A percentile compares a stretch with the other conserved stretches of the same genome.
Conservation (phyloP, 2,888 invertebrate species). For the Athalia rosae region DNA sequence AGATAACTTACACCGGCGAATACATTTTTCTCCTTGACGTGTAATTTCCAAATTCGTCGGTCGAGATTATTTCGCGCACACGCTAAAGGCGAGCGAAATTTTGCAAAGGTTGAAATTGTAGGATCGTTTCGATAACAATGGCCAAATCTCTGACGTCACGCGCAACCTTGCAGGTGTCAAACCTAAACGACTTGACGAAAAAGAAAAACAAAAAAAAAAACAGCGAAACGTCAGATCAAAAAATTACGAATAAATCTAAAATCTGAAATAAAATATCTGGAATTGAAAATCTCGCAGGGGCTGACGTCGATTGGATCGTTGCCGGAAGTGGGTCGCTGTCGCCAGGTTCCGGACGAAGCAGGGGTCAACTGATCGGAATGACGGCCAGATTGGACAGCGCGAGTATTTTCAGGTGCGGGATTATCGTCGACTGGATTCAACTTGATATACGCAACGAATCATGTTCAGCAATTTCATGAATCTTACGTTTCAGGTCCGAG, state of each 20-base stretch:
- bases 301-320: slow-evolving; percentile 87
- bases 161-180: no score
- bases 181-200: no score
- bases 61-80: background rate
- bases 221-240: background rate
- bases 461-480: background rate
- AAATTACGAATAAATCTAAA: background rate
- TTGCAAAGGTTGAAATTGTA: background rate
- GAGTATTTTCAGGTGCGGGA: slow-evolving; percentile 57
- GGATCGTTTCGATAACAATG: background rate
- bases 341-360: slow-evolving; percentile 73
- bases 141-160: no score
- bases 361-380: slow-evolving; percentile 65
- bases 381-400: slow-evolving; percentile 57
- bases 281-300: slow-evolving; percentile 70
- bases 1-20: slow-evolving; percentile 21
- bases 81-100: slow-evolving; percentile 5
- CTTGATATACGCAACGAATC: background rate
- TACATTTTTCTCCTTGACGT: slow-evolving; percentile 22
- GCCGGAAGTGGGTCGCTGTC: slow-evolving; percentile 79
- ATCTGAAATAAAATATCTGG: slow-evolving; percentile 2
- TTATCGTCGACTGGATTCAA: background rate
- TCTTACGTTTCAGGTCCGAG: slow-evolving; percentile 22
- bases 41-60: background rate
- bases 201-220: no score